Conservation (phyloP, 1,140 invertebrate species). For the Pseudomyrmex flavicornis region DNA sequence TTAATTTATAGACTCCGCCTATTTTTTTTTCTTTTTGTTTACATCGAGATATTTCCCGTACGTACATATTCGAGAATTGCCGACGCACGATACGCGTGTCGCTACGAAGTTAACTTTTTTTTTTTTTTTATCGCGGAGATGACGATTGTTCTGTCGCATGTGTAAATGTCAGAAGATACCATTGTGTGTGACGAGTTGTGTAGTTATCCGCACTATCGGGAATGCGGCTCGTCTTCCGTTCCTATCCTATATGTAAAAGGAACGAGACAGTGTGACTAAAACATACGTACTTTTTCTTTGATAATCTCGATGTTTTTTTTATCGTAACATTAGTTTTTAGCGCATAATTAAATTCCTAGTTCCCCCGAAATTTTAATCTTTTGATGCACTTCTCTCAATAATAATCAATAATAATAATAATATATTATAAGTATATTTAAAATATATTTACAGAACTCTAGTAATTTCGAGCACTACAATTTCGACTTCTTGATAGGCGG, state of each 20-base stretch:
- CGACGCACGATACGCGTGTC: neutral
- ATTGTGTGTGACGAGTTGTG: slow-evolving; percentile 32
- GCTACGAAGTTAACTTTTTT: slow-evolving; percentile 13
- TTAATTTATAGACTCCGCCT: no score
- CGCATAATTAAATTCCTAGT: no score
- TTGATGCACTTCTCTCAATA: no score
- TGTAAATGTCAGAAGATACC: slow-evolving; percentile 47
- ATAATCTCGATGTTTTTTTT: no score
- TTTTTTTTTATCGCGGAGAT: slow-evolving; percentile 21
- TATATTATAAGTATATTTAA: no score
- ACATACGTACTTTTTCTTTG: neutral
- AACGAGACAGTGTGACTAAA: neutral
- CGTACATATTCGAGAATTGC: neutral
- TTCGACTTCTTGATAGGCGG: no score
- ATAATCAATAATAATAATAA: no score
- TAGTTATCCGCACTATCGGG: slow-evolving; percentile 29
- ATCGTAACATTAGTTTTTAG: no score
- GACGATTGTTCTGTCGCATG: slow-evolving; percentile 37
- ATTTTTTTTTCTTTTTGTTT: no score
- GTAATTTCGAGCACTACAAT: no score
- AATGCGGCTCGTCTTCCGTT: slow-evolving; percentile 24
- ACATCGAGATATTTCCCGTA: neutral
- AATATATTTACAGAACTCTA: no score
- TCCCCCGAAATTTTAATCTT: no score
- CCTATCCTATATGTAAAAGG: neutral